Evolutionary conservation across 2,797 vertebrate species (phyloP), one percentile per base, ranked within the genome.

Genomic region (Chloroceryle inda): DNA sequence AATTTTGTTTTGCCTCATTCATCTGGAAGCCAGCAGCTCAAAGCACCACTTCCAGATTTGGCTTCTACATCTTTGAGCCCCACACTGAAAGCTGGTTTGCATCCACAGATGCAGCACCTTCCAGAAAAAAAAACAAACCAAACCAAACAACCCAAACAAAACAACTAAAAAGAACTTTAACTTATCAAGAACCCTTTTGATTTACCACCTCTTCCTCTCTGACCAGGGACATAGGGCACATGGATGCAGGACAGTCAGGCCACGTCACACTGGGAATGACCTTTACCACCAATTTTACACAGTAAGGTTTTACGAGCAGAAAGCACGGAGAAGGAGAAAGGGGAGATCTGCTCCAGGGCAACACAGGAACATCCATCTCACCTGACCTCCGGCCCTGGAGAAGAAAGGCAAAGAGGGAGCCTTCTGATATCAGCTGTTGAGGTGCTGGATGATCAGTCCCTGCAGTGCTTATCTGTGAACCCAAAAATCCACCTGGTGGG

Each of bases 181-280:
- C 13, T 61, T 42, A 24, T 2, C n/a, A 58, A 52, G 49, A 89
- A 59, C 2, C 26, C 2, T 7, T 50, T 27, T 26, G 53, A 76
- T 69, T 55, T 37, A 45, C 13, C 55, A 45, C 3, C 17, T 68
- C 24, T 6, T 56, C 40, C 42, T 55, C 24, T 21, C 75, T 56
- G 50, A 59, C 23, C 52, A 80, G 52, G 56, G 31, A 58, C 26
- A 15, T 0, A 6, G 19, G 49, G 29, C 64, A 50, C 59, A 50
- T 0, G 2, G 64, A n/a, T 1, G 2, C 27, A 67, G 71, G 26
- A 58, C 35, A 44, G 33, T 4, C 35, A 58, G n/a, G 42, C 37
- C 27, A 18, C 0, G 4, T 27, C 75, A 35, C 0, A 0, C 21
- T 45, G 63, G 45, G 11, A 59, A n/a, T 10, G n/a, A 8, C 14